phyloP scores from a whole-genome alignment of 2,113 vertebrate genomes.

The human (Homo sapiens) region GRCh38 chr6:94281001-94281500 shows the following conservation, averaged over 20 bases:
- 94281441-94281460: background rate
- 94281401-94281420: background rate
- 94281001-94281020: background rate
- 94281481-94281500: background rate
- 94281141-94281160: background rate
- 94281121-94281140: background rate
- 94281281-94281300: background rate
- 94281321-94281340: background rate
- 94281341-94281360: background rate
- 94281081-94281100: background rate
- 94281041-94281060: background rate
- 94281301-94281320: background rate
- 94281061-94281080: background rate
- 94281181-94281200: background rate
- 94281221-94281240: background rate
- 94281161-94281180: background rate
- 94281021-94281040: background rate
- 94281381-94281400: background rate
- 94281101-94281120: background rate
- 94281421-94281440: background rate
- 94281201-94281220: background rate
- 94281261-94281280: background rate
- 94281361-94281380: background rate
- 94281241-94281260: background rate
- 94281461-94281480: background rate